Base-by-base conservation (phyloP, 1,140 invertebrate species). In the Drosophila bocki region DNA sequence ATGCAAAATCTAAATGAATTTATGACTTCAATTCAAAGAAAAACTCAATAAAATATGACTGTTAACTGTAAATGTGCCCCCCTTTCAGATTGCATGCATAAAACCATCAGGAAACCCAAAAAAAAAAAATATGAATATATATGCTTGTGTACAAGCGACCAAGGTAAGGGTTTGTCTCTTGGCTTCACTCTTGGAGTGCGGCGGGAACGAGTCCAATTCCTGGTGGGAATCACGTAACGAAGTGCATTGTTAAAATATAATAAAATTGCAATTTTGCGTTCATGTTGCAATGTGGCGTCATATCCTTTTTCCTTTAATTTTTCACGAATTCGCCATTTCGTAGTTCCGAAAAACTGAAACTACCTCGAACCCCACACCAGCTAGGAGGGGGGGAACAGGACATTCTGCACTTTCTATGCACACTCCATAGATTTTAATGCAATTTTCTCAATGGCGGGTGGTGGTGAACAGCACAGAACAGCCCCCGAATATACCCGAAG, bases 401-500 rank as follows among this genome's bases (percentile, higher is more conserved):
- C 76, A 58, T 83, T 78, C 56, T 68, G 59, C 53, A 61, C 58
- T 84, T 84, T 82, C 85, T 80, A 85, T 90, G 85, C 88, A 91
- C 83, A 91, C 80, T 91, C 87, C 88, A 91, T 91, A 91, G 88
- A 91, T 91, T 91, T 91, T 91, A 91, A 91, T 91, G 87, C 83
- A 91, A 91, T 91, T 91, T 91, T 88, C 80, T 84, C 75, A 54
- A 77, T 69, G 82, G 72, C 75, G 78, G 65, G 59, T 41, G 45
- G 59, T 0, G 12, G 39, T 11, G 33, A 3, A 32, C 32, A 32
- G 33, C 9, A 13, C 35, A 37, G 35, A 8, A 8, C 19, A 8
- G 19, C 47, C 35, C 45, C 41, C 11, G 32, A 50, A 42, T 44
- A 44, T 33, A 42, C 39, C 26, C 48, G 13, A 54, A 39, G 65